Evolutionary conservation across 1,140 invertebrate genomes (phyloP), one percentile per base, ranked within the genome.

Genomic region (Pogonomyrmex barbatus): DNA sequence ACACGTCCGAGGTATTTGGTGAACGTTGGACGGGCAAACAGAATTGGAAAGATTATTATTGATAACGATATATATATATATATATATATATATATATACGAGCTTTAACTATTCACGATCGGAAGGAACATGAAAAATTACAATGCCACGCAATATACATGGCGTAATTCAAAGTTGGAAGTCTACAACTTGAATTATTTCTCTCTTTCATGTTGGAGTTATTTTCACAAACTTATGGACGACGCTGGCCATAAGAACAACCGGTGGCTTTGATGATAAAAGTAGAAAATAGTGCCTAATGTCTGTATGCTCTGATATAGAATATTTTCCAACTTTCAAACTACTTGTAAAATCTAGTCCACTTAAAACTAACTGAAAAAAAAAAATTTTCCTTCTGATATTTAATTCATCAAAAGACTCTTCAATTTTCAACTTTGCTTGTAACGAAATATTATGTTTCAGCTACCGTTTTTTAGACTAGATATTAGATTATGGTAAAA

Each of bases 261-360:
- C 33, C 54, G 14, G 54, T 58, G 36, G 36, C 54, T 83, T 60
- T 83, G 54, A 75, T 83, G 79, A 62, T 83, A 83, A 73, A 75
- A n/a, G 52, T 17, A 75, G 79, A 83, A 83, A 83, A 75, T 73
- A 83, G 68, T 54, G 65, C n/a, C 54, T 60, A 60, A 60, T 75
- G 79, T 75, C 30, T 42, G 30, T 58, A 45, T 36, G 42, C 9
- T 73, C 30, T 83, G 65, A 83, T 75, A 75, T 60, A 75, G 68
- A 83, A 83, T 73, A 83, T 83, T 75, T 70, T 71, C 30, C 54
- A 83, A 83, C 68, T 83, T 75, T 73, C 54, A 39, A 83, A 73
- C 42, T 83, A 60, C 68, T 83, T 36, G 4, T 60, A 70, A 42
- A 62, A 54, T 50, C 30, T n/a, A 58, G 24, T 24, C 67, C 79